Evolutionary conservation across 2,888 invertebrate genomes (phyloP).

Genomic region (Cataglyphis livida): DNA sequence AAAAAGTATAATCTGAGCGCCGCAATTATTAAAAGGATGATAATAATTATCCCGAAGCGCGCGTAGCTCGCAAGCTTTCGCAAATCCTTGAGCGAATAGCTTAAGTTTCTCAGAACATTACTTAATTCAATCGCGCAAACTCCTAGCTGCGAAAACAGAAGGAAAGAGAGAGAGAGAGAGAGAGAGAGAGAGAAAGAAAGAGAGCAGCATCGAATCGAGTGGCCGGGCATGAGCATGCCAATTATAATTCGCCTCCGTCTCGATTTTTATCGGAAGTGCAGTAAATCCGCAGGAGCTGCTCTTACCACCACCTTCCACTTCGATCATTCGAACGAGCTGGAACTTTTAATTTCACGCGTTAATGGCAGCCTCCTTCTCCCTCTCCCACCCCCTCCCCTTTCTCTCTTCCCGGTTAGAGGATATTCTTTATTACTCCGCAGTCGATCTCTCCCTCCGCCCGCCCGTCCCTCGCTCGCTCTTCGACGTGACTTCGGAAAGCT

Average conservation of each 20-base stretch:
- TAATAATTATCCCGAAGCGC: constrained; percentile 20
- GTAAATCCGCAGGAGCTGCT: constrained; percentile 17
- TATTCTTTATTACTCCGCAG: constrained; percentile 57
- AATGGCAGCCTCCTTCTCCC: constrained; percentile 37
- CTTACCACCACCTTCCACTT: not conserved
- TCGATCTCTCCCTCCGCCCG: not conserved
- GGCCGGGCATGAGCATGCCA: constrained; percentile 34
- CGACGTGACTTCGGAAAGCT: constrained; percentile 56
- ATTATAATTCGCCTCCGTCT: constrained; percentile 48
- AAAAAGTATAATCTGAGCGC: not conserved
- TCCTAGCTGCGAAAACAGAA: constrained; percentile 38
- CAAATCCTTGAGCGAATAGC: constrained; percentile 30
- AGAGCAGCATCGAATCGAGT: not conserved
- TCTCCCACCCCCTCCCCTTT: no score
- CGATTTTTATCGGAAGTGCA: constrained; percentile 49
- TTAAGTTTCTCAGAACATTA: constrained; percentile 37
- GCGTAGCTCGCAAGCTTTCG: constrained; percentile 1
- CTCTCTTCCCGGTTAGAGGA: constrained; percentile 21
- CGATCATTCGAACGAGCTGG: constrained; percentile 49
- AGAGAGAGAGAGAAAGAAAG: not conserved
- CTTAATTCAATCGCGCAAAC: constrained; percentile 42
- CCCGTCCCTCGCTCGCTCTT: not conserved
- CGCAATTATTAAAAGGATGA: constrained; percentile 11
- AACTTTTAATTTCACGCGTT: constrained; percentile 64
- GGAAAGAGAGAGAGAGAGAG: not conserved